A percentile compares a stretch with the other conserved stretches of the same genome.
Evolutionary conservation across 2,797 vertebrate species (phyloP).

Genomic region (Chaetodon trifasciatus): DNA sequence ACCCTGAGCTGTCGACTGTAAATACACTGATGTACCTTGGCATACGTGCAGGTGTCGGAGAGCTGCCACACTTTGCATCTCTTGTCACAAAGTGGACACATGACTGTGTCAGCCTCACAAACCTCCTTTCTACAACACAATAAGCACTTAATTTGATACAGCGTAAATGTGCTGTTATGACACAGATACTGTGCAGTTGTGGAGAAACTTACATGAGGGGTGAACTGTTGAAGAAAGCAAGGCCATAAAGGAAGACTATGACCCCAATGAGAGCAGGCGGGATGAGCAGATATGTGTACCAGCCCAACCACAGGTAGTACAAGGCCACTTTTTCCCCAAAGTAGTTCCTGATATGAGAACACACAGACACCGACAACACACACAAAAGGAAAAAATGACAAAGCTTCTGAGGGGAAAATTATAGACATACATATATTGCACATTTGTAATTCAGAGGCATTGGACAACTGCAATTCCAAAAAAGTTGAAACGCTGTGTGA

Average conservation of each 20-base stretch:
- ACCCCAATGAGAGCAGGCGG: conserved; percentile 86
- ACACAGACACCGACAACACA: conserved; percentile 18
- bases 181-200: neutral
- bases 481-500: too few relatives aligned
- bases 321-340: conserved; percentile 96
- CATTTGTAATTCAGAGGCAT: neutral
- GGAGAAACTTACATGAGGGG: conserved; percentile 90
- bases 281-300: conserved; percentile 93
- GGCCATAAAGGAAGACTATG: conserved; percentile 87
- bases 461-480: too few relatives aligned
- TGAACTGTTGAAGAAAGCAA: conserved; percentile 86
- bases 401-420: neutral
- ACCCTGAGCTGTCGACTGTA: neutral
- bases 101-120: conserved; percentile 87
- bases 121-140: conserved; percentile 90
- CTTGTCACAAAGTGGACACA: conserved; percentile 95
- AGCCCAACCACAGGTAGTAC: conserved; percentile 96
- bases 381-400: neutral
- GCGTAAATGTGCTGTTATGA: neutral
- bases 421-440: neutral
- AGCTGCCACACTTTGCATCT: conserved; percentile 90
- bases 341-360: conserved; percentile 85
- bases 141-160: neutral
- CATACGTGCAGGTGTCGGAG: conserved; percentile 92
- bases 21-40: conserved; percentile 87